These are phyloP conservation scores for Candidula unifasciata DNA, from an alignment of 2,888 invertebrate genomes.

Conservation along the genomic window DNA sequence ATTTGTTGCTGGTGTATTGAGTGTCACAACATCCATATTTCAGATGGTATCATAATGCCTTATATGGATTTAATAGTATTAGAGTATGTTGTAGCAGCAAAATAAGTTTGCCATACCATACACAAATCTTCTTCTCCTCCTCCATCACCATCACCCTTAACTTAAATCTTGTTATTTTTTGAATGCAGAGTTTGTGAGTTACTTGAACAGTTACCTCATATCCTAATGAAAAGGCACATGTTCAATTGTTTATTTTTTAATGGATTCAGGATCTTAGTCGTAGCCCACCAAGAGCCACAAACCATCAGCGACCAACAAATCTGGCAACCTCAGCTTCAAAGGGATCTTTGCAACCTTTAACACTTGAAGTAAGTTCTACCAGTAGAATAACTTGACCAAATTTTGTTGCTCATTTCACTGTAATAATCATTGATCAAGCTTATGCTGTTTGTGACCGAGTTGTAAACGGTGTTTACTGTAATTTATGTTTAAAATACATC, in stretches of 20 bases:
- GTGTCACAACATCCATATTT: not conserved
- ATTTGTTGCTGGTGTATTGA: no score
- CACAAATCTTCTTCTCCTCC: no score
- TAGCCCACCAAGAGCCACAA: not conserved
- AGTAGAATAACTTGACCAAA: not conserved
- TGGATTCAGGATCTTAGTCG: conserved; percentile 22
- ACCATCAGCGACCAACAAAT: conserved; percentile 2
- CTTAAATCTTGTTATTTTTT: no score
- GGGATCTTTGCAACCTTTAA: not conserved
- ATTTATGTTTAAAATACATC: not conserved
- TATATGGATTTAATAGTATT: no score
- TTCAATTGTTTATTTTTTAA: not conserved
- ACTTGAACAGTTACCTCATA: no score
- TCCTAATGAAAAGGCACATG: not conserved
- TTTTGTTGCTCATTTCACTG: not conserved
- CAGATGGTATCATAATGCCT: not conserved
- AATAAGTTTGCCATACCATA: no score
- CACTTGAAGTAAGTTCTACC: conserved; percentile 31
- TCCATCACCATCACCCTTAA: no score
- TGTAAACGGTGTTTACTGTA: not conserved
- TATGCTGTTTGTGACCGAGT: no score
- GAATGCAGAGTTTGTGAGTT: no score
- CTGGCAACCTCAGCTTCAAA: not conserved
- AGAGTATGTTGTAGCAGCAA: no score
- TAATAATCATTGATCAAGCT: not conserved